Base-by-base conservation (phyloP, 1,140 invertebrate genomes). In the Propsilocerus akamusi region DNA sequence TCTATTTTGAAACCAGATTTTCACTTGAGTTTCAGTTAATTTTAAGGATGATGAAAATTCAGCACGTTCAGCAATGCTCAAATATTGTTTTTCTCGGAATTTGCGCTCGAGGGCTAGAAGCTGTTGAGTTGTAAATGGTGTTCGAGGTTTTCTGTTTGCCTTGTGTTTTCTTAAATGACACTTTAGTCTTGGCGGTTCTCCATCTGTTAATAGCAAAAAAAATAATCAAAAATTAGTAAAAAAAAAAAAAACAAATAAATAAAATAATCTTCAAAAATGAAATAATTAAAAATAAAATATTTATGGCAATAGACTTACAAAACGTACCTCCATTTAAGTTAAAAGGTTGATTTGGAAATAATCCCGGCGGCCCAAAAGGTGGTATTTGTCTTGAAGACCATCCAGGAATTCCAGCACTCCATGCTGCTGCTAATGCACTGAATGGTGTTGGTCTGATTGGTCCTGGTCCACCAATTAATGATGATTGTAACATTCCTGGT, bases 1-100 rank as follows among this genome's bases (percentile, higher is more conserved):
- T 6, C 92, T 75, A 66, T 97, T 97, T 78, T 97, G 91, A 66
- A 96, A 97, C 92, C 92, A 97, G 57, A 95, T 97, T 76, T 95
- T 96, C 49, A 91, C 86, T 75, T 90, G 88, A 5, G 93, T 97
- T 69, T 98, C 95, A 5, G 94, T 97, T 1, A 98, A 74, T 55
- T 91, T 81, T 23, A 98, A 70, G 0, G 88, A 92, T 2, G 83
- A 84, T 2, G 89, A 93, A 68, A 98, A 97, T 65, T 97, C 95
- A 0, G 95, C 95, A 49, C 95, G 70, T 65, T 97, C 95, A 1
- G 93, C 88, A 55, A 98, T 94, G 57, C 88, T 90, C 49, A 98
- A 71, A 68, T 98, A 98, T 67, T 96, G 93, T 65, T 94, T 96
- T 66, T 92, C 83, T 10, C 84, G 73, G 71, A 97, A 98, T 71